Conservation (phyloP, 2,113 vertebrate genomes). For the Telmatochromis sp. region DNA sequence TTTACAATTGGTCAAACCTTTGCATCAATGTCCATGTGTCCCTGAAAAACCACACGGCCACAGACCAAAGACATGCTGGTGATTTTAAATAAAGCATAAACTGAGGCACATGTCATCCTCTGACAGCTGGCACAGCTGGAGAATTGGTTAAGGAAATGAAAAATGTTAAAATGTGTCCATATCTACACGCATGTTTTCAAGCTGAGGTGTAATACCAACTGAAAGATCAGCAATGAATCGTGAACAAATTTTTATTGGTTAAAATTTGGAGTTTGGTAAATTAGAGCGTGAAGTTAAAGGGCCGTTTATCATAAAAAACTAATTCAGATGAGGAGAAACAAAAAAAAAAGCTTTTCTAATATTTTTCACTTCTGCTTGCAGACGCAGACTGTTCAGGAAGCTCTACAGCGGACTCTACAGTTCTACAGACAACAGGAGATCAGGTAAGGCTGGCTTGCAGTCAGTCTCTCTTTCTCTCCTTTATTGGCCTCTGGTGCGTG, state of each 20-base stretch:
- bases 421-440: constrained; percentile 88
- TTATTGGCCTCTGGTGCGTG: not conserved
- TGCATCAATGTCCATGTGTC: not conserved
- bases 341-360: not conserved
- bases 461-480: not conserved
- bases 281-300: not conserved
- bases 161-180: not conserved
- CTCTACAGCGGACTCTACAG: constrained; percentile 89
- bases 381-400: constrained; percentile 90
- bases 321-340: not conserved
- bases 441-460: constrained; percentile 69
- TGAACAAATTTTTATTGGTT: not conserved
- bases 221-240: not conserved
- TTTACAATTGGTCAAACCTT: not conserved
- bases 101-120: not conserved
- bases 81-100: not conserved
- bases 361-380: constrained; percentile 45
- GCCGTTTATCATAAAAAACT: not conserved
- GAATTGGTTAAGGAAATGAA: not conserved
- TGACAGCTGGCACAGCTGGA: not conserved
- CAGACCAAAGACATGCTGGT: not conserved
- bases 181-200: not conserved
- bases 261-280: not conserved
- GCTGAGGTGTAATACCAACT: not conserved
- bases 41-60: not conserved